Base-by-base conservation (phyloP, 2,888 invertebrate genomes). In the Stenurella melanura region DNA sequence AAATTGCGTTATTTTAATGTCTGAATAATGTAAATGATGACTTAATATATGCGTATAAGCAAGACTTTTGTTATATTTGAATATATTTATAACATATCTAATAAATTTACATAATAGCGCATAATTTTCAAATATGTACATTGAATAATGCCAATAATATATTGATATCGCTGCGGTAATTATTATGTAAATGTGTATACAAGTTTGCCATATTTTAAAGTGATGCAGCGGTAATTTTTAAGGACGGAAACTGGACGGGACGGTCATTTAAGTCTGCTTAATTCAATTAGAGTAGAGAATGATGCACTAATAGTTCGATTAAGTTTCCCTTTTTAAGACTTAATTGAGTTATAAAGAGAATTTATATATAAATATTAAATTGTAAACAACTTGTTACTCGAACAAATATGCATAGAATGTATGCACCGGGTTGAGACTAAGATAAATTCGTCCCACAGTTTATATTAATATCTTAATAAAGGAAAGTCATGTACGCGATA, bases 231-330 rank as follows among this genome's bases (percentile, higher is more conserved):
- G 38, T 38, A 30, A 17, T 17, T 5, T 17, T 38, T 64, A 38
- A 38, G 34, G 38, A 64, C 19, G 18, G 38, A 64, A 64, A 26
- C n/a, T 61, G 18, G 38, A 64, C 63, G 67, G 67, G 42, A 42
- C 21, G 18, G 54, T 67, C 54, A 67, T 67, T 67, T 42, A 50
- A 50, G 67, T 12, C 50, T 10, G 50, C 66, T 54, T 67, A 54
- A 67, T 67, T 67, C 67, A 50, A 67, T 67, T 67, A 67, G 21
- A 15, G 67, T 54, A 67, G n/a, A 54, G 67, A 67, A 42, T 67
- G 67, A 50, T n/a, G 50, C 42, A 54, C 42, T 67, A 67, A 67
- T 67, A 67, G 67, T 50, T 67, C 67, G 67, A 67, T 67, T 54
- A 67, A 42, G 50, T 67, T 12, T 42, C 42, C 50, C 67, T 34